Conservation (phyloP, 1,140 invertebrate genomes). For the Tetramorium parvispinum region DNA sequence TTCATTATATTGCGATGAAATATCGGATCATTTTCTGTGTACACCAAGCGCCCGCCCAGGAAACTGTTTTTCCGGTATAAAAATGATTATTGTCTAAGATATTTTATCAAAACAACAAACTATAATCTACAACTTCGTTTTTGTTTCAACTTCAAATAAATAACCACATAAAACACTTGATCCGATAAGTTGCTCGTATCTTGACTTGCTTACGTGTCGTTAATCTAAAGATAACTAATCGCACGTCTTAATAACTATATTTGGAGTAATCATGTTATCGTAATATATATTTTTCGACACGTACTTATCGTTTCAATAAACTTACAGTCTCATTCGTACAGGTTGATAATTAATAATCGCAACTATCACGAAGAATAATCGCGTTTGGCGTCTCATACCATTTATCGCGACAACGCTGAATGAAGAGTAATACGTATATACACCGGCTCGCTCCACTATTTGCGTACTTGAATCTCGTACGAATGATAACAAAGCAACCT, state of each 20-base stretch:
- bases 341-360: background rate
- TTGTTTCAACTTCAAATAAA: background rate
- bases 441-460: background rate
- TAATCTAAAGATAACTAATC: background rate
- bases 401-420: background rate
- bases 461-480: background rate
- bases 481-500: constrained; percentile 10
- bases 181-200: background rate
- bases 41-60: no score
- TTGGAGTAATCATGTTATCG: background rate
- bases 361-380: background rate
- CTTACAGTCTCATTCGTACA: background rate
- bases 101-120: background rate
- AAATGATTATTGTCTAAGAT: background rate
- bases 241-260: background rate
- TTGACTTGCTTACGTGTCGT: background rate
- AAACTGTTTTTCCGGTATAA: background rate
- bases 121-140: background rate
- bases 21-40: no score
- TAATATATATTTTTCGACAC: background rate
- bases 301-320: background rate
- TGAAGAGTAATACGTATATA: background rate
- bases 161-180: background rate
- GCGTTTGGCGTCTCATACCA: background rate
- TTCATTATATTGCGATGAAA: background rate